Percentiles rank a stretch among this genome's conserved stretches.
Evolutionary conservation across 2,113 vertebrate genomes (phyloP).

Genomic region (Colaptes auratus): DNA sequence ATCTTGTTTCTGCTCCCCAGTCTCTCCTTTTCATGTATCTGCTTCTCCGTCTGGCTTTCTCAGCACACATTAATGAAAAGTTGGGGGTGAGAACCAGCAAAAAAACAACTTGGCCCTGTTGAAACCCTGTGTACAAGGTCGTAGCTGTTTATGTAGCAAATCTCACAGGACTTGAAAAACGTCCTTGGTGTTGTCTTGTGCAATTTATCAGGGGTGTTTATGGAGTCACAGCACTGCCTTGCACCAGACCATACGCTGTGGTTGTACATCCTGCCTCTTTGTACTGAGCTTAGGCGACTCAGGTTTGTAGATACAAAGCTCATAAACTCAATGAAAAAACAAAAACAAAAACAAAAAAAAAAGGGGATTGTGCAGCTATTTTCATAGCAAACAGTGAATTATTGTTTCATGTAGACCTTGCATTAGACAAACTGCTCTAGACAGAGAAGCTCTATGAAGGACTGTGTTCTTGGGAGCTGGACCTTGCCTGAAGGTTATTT

Average conservation of each 20-base stretch:
- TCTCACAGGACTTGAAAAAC: slow-evolving; percentile 34
- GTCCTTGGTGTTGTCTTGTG: slow-evolving; percentile 6
- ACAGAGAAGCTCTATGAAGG: background rate
- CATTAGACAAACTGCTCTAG: background rate
- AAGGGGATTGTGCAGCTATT: background rate
- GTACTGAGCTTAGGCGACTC: background rate
- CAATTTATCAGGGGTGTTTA: slow-evolving; percentile 23
- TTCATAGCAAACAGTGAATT: background rate
- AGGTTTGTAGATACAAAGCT: background rate
- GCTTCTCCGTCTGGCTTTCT: slow-evolving; percentile 10
- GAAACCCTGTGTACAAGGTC: slow-evolving; percentile 21
- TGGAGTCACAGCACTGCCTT: background rate
- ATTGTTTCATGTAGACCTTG: background rate
- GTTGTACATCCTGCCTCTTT: background rate
- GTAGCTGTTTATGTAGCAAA: background rate
- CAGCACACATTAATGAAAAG: background rate
- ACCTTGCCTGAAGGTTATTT: background rate
- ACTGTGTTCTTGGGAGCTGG: background rate
- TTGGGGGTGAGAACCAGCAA: background rate
- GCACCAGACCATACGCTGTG: background rate
- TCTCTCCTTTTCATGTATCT: background rate
- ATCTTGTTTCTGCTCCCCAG: background rate
- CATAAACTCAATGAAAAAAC: background rate
- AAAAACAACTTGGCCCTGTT: background rate
- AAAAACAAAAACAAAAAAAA: background rate